Base-by-base conservation (phyloP, 2,113 vertebrate species). In the Lonchura striata region DNA sequence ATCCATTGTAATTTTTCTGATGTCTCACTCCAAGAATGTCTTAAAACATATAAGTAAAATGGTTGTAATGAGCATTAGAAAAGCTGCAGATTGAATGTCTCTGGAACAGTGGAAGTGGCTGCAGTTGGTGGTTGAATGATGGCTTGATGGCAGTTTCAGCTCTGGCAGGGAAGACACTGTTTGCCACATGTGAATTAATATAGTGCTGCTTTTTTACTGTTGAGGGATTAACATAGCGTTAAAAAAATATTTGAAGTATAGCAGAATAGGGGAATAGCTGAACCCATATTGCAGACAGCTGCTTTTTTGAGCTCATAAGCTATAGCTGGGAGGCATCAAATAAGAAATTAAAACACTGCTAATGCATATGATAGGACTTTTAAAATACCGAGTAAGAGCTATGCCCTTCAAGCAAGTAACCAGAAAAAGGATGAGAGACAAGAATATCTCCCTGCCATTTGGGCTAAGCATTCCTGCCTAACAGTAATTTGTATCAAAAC, bases 261-360 rank as follows among this genome's bases (percentile, higher is more conserved):
- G 84, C 74, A 83, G 92, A 47, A n/a, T 50, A 44, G 49, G 64
- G 50, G 61, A 91, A 46, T 68, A 74, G 79, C 93, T 93, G 86
- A 92, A 80, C 64, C 59, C 94, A 95, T 92, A 59, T 96, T 96
- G 92, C 78, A 90, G 86, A 61, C 92, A 97, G 92, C 95, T 96
- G 96, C 70, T 90, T 94, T 85, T 86, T 46, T 69, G 39, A 93
- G 52, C 59, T 61, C 25, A 61, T 39, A 60, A 60, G 25, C 35
- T 60, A 3, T 70, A 65, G 35, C 46, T 95, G 78, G 72, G 82
- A 96, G 77, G 53, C 27, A 71, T 94, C 83, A 86, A 44, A 76
- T 77, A 54, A 82, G 92, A 92, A 86, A 90, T 85, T 80, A 82
- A 56, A 95, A 31, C 50, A 37, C 23, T 94, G 79, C 52, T 50